These are phyloP conservation scores for Dasysyrphus tricinctus DNA, from an alignment of 2,888 invertebrate genomes.

Conservation along the genomic window DNA sequence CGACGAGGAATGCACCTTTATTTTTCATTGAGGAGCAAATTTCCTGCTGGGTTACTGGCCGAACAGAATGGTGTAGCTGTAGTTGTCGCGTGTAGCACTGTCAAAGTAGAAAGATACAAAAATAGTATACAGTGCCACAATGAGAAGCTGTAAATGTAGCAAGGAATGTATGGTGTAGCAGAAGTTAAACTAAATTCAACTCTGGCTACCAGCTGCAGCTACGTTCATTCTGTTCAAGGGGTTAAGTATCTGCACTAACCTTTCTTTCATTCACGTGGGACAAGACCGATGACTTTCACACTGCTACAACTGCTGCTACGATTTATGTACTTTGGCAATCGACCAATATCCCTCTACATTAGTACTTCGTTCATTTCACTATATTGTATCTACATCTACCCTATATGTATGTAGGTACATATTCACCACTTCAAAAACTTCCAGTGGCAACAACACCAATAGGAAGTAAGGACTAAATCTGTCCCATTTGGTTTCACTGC, in stretches of 20 bases:
- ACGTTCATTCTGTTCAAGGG: too few relatives aligned
- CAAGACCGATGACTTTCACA: constrained; percentile 65
- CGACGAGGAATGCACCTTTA: too few relatives aligned
- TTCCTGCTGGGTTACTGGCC: too few relatives aligned
- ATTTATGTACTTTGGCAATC: constrained; percentile 67
- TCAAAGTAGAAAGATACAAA: too few relatives aligned
- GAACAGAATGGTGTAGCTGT: too few relatives aligned
- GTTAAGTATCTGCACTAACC: constrained; percentile 42
- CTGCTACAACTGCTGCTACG: constrained; percentile 49
- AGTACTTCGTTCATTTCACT: constrained; percentile 31
- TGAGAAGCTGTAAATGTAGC: too few relatives aligned
- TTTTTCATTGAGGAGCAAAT: too few relatives aligned
- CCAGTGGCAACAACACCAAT: not conserved
- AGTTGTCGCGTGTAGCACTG: too few relatives aligned
- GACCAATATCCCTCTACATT: constrained; percentile 62
- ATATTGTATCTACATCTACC: not conserved
- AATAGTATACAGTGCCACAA: too few relatives aligned
- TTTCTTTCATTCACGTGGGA: constrained; percentile 39
- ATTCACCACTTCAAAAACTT: not conserved
- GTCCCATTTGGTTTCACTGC: constrained; percentile 34
- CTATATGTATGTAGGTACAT: not conserved
- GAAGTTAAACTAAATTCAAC: too few relatives aligned
- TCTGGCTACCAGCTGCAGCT: too few relatives aligned
- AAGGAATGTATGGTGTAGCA: too few relatives aligned
- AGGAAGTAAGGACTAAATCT: constrained; percentile 38